These are phyloP conservation scores for Pogonomyrmex californicus DNA, from an alignment of 1,140 invertebrate genomes.

Conservation along the genomic window DNA sequence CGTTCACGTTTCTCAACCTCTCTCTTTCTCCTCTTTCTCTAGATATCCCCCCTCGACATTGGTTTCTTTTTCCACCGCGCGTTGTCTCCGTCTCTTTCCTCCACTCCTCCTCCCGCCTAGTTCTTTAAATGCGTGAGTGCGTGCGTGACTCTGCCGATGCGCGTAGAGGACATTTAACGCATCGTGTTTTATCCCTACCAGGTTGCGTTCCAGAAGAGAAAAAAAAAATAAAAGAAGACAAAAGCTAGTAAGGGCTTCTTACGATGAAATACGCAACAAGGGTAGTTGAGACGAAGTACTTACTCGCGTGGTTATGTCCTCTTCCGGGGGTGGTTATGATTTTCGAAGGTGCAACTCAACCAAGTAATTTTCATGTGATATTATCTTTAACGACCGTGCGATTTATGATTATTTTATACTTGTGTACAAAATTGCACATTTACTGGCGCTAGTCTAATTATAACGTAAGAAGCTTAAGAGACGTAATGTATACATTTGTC, in stretches of 20 bases:
- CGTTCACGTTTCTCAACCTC: background rate
- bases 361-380: background rate
- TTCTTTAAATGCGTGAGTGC: slow-evolving; percentile 69
- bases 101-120: slow-evolving; percentile 51
- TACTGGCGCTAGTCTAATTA: slow-evolving; percentile 8
- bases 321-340: background rate
- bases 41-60: background rate
- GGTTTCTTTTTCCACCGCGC: slow-evolving; percentile 27
- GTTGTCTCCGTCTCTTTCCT: slow-evolving; percentile 13
- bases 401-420: slow-evolving; percentile 11
- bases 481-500: background rate
- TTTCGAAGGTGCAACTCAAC: background rate
- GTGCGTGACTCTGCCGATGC: slow-evolving; percentile 67
- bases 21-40: slow-evolving; percentile 11
- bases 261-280: slow-evolving; percentile 5
- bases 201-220: slow-evolving; percentile 1
- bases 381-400: background rate
- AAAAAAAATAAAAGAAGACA: background rate
- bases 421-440: background rate
- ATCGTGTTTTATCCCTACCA: slow-evolving; percentile 57
- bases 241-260: slow-evolving; percentile 2
- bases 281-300: background rate
- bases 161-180: slow-evolving; percentile 69
- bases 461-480: slow-evolving; percentile 7
- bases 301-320: background rate